phyloP scores from a whole-genome alignment of 2,888 invertebrate species.

The Operophtera brumata region DNA sequence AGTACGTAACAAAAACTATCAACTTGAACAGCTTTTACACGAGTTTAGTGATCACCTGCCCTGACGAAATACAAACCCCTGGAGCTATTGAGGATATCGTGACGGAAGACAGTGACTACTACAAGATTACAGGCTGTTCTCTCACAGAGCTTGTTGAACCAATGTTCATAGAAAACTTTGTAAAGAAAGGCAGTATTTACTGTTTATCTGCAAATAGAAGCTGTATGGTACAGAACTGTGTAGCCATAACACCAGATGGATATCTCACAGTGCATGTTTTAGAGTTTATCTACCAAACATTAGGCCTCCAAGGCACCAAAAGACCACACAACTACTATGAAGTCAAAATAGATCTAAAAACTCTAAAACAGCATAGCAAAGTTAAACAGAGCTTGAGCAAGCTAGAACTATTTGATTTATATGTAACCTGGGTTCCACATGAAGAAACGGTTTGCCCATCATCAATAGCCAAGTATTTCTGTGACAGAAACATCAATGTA shows the following conservation, averaged over 20 bases:
- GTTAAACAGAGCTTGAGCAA: slow-evolving; percentile 46
- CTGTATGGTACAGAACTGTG: slow-evolving; percentile 64
- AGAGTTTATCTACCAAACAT: slow-evolving; percentile 61
- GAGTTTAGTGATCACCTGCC: slow-evolving; percentile 64
- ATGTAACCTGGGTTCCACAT: slow-evolving; percentile 60
- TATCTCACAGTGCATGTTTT: slow-evolving; percentile 55
- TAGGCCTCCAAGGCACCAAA: slow-evolving; percentile 67
- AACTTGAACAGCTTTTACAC: slow-evolving; percentile 62
- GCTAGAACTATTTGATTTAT: slow-evolving; percentile 55
- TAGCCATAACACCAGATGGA: slow-evolving; percentile 64
- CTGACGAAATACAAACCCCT: slow-evolving; percentile 62
- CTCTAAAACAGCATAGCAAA: slow-evolving; percentile 48
- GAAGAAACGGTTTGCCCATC: slow-evolving; percentile 64
- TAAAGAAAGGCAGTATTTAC: slow-evolving; percentile 58
- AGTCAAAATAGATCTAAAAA: slow-evolving; percentile 57
- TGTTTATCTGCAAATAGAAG: slow-evolving; percentile 57
- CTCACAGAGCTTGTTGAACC: slow-evolving; percentile 57
- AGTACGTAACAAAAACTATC: slow-evolving; percentile 43
- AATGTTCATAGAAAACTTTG: slow-evolving; percentile 61
- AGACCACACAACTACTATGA: slow-evolving; percentile 58
- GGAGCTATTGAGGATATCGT: slow-evolving; percentile 50
- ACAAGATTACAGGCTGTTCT: slow-evolving; percentile 52
- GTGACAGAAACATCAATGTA: slow-evolving; percentile 50
- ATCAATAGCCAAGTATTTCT: slow-evolving; percentile 69
- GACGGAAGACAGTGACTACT: slow-evolving; percentile 63